These are phyloP conservation scores for Triops cancriformis DNA, from an alignment of 1,140 invertebrate genomes.

Conservation along the genomic window DNA sequence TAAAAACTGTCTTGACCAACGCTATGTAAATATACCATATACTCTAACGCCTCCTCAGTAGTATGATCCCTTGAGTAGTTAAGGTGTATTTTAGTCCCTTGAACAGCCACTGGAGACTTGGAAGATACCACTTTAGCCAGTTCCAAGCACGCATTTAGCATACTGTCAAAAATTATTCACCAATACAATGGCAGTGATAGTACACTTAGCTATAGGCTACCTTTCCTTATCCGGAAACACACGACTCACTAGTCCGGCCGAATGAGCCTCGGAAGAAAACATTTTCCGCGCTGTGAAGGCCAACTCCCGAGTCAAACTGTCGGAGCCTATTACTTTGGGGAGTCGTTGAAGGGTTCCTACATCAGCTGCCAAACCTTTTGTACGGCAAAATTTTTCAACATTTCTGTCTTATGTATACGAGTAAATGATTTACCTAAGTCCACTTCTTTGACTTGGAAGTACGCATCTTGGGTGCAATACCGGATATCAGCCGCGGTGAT, in stretches of 20 bases:
- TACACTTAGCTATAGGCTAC: conserved; percentile 40
- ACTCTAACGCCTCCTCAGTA: conserved; percentile 72
- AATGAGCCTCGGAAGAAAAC: conserved; percentile 64
- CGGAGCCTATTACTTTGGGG: conserved; percentile 83
- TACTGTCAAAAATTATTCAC: conserved; percentile 39
- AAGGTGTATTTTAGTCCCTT: conserved; percentile 73
- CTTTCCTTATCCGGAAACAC: conserved; percentile 60
- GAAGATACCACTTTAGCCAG: conserved; percentile 68
- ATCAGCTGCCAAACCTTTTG: conserved; percentile 83
- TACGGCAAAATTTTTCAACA: conserved; percentile 25
- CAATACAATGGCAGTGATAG: background rate
- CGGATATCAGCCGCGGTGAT: conserved; percentile 82
- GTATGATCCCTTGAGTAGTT: conserved; percentile 80
- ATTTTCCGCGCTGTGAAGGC: conserved; percentile 79
- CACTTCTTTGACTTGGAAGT: conserved; percentile 86
- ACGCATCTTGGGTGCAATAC: conserved; percentile 82
- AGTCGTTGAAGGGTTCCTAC: conserved; percentile 87
- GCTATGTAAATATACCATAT: conserved; percentile 53
- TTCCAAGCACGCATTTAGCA: conserved; percentile 59
- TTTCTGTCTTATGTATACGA: background rate
- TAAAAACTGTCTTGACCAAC: background rate
- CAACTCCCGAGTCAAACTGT: conserved; percentile 77
- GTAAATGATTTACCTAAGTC: conserved; percentile 37
- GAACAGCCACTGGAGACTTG: conserved; percentile 92
- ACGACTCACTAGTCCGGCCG: conserved; percentile 63